A percentile compares a stretch with the other conserved stretches of the same genome.
phyloP scores from a whole-genome alignment of 2,888 invertebrate genomes.

The Cryptocephalus moraei region DNA sequence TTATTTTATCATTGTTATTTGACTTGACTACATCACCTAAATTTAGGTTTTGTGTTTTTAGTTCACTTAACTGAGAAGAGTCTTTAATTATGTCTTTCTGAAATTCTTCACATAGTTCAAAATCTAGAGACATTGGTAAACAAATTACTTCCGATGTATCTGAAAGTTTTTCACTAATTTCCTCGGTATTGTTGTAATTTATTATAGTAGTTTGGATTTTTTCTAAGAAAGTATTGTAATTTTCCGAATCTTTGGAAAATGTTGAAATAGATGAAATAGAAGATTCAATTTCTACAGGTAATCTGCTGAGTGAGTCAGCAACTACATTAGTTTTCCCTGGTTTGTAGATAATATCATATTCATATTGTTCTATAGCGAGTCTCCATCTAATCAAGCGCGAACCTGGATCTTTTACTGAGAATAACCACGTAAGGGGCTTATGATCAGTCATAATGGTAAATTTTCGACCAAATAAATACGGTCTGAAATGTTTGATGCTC shows the following conservation, averaged over 20 bases:
- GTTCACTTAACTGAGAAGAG: neutral
- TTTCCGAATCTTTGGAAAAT: neutral
- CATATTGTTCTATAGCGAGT: constrained; percentile 23
- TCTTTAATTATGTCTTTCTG: neutral
- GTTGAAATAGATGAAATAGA: neutral
- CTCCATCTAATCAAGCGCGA: constrained; percentile 24
- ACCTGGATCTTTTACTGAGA: constrained; percentile 22
- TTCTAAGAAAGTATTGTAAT: neutral
- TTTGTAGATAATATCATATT: constrained; percentile 25
- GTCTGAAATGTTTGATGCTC: constrained; percentile 25
- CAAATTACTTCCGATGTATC: neutral
- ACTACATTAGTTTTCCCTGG: constrained; percentile 17
- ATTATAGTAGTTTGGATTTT: neutral
- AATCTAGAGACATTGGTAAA: constrained; percentile 1
- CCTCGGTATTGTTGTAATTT: neutral
- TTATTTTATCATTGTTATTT: constrained; percentile 3
- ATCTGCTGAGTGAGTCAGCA: constrained; percentile 14
- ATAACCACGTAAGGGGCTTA: constrained; percentile 26
- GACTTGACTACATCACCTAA: neutral
- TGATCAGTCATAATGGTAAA: constrained; percentile 31
- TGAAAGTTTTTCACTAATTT: constrained; percentile 1
- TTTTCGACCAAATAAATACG: constrained; percentile 29
- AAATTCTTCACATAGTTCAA: neutral
- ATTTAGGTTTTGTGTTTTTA: neutral
- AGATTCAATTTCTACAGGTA: neutral